phyloP scores from a whole-genome alignment of 1,140 invertebrate species.

The Tenebrio molitor region DNA sequence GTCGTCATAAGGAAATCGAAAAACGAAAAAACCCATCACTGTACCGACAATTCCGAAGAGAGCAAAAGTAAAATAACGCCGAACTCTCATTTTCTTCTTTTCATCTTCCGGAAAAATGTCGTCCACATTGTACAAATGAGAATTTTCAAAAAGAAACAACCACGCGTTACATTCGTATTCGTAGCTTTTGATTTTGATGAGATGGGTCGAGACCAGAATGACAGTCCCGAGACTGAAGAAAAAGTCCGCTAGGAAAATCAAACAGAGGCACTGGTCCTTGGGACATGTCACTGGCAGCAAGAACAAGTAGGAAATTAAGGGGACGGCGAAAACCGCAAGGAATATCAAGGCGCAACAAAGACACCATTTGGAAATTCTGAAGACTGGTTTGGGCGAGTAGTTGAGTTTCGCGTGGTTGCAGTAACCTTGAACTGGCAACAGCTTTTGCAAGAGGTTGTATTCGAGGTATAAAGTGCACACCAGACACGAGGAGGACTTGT shows the following conservation, averaged over 20 bases:
- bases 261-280: neutral
- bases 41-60: no score
- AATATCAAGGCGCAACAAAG: neutral
- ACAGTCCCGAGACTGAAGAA: neutral
- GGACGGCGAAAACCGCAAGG: neutral
- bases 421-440: neutral
- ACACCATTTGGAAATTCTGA: neutral
- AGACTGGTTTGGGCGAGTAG: neutral
- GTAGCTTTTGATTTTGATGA: neutral
- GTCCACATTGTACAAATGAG: neutral
- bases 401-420: neutral
- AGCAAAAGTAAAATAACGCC: no score
- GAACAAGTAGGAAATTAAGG: neutral
- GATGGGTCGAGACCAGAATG: neutral
- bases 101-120: no score
- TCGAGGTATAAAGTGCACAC: neutral
- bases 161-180: neutral
- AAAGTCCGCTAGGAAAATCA: neutral
- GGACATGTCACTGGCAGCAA: neutral
- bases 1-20: no score
- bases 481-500: no score
- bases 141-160: slow-evolving; percentile 9
- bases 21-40: no score
- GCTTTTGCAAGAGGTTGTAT: neutral
- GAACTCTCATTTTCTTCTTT: no score